Evolutionary conservation across 1,140 invertebrate genomes (phyloP).

Genomic region (Sminthurinus signatus): DNA sequence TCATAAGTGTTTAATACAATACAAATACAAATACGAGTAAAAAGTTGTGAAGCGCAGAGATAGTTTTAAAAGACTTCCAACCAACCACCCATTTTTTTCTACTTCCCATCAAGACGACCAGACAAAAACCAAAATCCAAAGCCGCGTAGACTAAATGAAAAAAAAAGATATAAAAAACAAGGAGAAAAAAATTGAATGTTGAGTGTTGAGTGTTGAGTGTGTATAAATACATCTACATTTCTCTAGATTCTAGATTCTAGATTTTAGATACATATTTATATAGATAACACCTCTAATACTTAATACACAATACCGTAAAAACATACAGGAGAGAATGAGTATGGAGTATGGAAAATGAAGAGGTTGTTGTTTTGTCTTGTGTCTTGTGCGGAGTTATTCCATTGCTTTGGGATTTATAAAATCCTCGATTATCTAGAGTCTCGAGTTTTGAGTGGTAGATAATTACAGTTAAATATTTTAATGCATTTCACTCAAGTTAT

Average conservation of each 20-base stretch:
- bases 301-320: no score
- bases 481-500: constrained; percentile 11
- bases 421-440: constrained; percentile 31
- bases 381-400: not conserved
- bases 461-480: constrained; percentile 32
- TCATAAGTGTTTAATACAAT: no score
- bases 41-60: constrained; percentile 6
- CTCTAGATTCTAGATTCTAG: no score
- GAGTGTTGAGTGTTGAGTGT: not conserved
- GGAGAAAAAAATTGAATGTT: not conserved
- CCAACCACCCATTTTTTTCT: constrained; percentile 9
- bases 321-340: no score
- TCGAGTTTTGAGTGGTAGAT: constrained; percentile 27
- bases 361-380: constrained; percentile 2
- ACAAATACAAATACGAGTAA: not conserved
- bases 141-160: not conserved
- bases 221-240: no score
- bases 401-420: no score
- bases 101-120: no score
- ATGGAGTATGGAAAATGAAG: not conserved
- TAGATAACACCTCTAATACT: no score
- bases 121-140: no score
- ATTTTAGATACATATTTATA: no score
- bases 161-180: no score
- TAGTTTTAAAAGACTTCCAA: constrained; percentile 14